phyloP scores from a whole-genome alignment of 2,113 vertebrate genomes.

The Copsychus sechellarum region DNA sequence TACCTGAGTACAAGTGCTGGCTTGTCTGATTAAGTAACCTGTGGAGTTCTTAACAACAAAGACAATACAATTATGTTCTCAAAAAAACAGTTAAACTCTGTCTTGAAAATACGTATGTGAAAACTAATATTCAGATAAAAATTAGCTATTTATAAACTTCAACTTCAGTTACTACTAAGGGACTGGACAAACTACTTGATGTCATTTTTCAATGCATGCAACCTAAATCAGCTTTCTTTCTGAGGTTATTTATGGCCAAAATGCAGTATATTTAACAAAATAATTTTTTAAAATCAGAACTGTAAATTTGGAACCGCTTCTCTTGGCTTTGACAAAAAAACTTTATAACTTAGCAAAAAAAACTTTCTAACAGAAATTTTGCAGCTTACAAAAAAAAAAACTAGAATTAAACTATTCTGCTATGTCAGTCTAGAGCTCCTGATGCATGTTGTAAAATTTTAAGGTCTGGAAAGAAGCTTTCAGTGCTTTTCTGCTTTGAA shows the following conservation, averaged over 20 bases:
- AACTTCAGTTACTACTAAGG: neutral
- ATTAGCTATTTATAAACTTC: neutral
- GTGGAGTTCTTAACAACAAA: slow-evolving; percentile 32
- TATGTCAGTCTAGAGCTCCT: neutral
- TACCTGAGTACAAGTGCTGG: slow-evolving; percentile 22
- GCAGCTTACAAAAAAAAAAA: neutral
- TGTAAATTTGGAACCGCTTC: neutral
- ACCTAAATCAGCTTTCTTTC: neutral
- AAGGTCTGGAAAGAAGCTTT: neutral
- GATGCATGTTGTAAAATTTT: neutral
- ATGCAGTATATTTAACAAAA: neutral
- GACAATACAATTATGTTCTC: neutral
- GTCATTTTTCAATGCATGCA: neutral
- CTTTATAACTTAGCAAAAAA: neutral
- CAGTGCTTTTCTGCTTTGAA: neutral
- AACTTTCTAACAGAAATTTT: neutral
- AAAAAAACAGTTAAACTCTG: neutral
- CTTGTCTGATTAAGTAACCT: slow-evolving; percentile 44
- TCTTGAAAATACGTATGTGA: neutral
- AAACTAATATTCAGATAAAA: neutral
- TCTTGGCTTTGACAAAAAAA: neutral
- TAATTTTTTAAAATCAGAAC: neutral
- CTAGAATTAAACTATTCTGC: neutral
- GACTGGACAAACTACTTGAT: neutral
- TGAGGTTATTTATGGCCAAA: neutral